Conservation (phyloP, 2,888 invertebrate species). For the Nasonia oneida region DNA sequence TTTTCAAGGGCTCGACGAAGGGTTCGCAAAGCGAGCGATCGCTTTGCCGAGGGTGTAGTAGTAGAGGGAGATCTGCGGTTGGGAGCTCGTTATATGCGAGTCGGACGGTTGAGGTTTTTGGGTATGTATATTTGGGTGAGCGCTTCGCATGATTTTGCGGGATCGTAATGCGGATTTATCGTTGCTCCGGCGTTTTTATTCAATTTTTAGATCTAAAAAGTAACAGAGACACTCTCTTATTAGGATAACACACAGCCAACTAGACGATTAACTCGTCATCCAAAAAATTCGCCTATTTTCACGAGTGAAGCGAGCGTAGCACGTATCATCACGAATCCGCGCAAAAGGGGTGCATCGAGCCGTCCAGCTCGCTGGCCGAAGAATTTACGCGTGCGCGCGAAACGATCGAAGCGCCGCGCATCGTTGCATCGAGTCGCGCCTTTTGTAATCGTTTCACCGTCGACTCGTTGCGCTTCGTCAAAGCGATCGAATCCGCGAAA, state of each 20-base stretch:
- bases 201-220: too few species aligned
- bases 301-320: too few species aligned
- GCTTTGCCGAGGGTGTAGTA: not conserved
- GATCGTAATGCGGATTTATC: not conserved
- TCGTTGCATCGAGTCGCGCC: not conserved
- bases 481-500: conserved; percentile 36
- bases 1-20: conserved; percentile 5
- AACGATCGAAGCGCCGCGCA: conserved; percentile 7
- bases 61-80: not conserved
- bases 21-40: not conserved
- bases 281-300: too few species aligned
- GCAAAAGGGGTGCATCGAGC: too few species aligned
- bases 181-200: too few species aligned
- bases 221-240: too few species aligned
- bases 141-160: not conserved
- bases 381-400: conserved; percentile 20
- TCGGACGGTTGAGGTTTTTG: not conserved
- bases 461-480: not conserved
- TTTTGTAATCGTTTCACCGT: not conserved
- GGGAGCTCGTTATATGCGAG: not conserved
- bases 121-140: not conserved
- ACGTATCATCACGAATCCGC: too few species aligned
- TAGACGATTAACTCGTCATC: not conserved
- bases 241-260: too few species aligned
- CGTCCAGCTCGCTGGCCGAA: not conserved